phyloP scores from a whole-genome alignment of 2,888 invertebrate genomes.

The Pandemis corylana region DNA sequence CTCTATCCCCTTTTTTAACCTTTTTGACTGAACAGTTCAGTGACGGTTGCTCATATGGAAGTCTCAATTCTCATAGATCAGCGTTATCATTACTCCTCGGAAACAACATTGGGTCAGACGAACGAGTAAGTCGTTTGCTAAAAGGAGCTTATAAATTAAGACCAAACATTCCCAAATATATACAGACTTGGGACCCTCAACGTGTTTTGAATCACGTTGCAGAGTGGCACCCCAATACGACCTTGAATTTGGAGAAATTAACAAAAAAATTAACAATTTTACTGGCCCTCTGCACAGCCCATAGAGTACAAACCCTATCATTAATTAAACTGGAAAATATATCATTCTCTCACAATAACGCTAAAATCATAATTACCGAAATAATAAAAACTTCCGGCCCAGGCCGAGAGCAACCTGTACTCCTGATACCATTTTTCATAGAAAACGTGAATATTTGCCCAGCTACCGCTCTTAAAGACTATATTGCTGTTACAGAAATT shows the following conservation, averaged over 20 bases:
- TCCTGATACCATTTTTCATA: too few relatives aligned
- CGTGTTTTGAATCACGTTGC: conserved; percentile 41
- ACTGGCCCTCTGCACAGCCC: too few relatives aligned
- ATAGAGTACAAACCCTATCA: too few relatives aligned
- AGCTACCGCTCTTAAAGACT: too few relatives aligned
- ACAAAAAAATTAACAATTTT: conserved; percentile 46
- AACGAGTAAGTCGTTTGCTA: conserved; percentile 45
- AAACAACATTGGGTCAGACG: conserved; percentile 45
- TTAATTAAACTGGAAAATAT: too few relatives aligned
- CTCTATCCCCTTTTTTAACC: background rate
- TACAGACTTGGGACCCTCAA: conserved; percentile 49
- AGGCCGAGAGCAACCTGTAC: too few relatives aligned
- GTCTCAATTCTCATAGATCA: conserved; percentile 50
- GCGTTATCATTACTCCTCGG: conserved; percentile 49
- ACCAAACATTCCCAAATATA: conserved; percentile 49
- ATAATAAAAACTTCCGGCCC: too few relatives aligned
- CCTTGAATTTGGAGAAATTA: conserved; percentile 43
- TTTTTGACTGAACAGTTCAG: conserved; percentile 47
- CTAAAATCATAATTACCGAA: too few relatives aligned
- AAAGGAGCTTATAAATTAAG: conserved; percentile 49
- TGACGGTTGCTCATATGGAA: conserved; percentile 46
- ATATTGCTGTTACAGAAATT: too few relatives aligned
- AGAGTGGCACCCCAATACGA: too few relatives aligned
- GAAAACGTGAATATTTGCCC: too few relatives aligned
- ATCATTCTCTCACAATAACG: too few relatives aligned